Evolutionary conservation across 2,797 vertebrate species (phyloP), one percentile per base, ranked within the genome.

Genomic region (Rhinogobio ventralis): DNA sequence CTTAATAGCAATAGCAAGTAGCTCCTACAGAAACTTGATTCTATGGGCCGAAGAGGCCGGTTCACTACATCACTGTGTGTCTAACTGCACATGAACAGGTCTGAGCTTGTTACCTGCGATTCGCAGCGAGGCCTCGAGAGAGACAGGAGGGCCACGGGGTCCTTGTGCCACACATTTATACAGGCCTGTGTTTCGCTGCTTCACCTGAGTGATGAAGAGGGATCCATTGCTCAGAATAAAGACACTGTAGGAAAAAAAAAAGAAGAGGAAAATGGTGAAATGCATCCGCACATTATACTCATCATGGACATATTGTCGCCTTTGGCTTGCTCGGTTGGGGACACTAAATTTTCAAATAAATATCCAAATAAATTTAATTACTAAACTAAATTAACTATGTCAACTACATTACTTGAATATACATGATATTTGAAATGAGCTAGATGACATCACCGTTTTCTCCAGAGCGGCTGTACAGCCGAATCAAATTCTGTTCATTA

Each of bases 131-230:
- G 95, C 96, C 86, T 96, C 91, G 64, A 96, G 91, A 75, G 93
- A 30, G 0, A 95, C 89, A 0, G 93, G 20, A 15, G 95, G 95
- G 10, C 96, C 96, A 2, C 93, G 92, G 83, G 93, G 92, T 2
- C 96, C 96, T 0, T 74, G 93, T 78, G 95, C 96, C 11, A 96
- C 39, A 11, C 96, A 97, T 79, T 92, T 95, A 85, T 97, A 97
- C 79, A 94, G 81, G 1, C 96, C 96, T 0, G 94, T 92, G 68
- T 93, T 96, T 87, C 96, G 95, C 1, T 91, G 87, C 84, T 92
- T 95, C 90, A 97, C 96, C 73, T 96, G 95, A 81, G 93, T 93
- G 91, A 97, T 93, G 85, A 96, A 93, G 82, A 97, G 93, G 28
- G 96, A 96, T 60, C 96, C 96, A 0, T 97, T 97, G 93, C 90